Evolutionary conservation across 2,113 vertebrate species (phyloP).

Genomic region (Brachyhypopomus occidentalis): DNA sequence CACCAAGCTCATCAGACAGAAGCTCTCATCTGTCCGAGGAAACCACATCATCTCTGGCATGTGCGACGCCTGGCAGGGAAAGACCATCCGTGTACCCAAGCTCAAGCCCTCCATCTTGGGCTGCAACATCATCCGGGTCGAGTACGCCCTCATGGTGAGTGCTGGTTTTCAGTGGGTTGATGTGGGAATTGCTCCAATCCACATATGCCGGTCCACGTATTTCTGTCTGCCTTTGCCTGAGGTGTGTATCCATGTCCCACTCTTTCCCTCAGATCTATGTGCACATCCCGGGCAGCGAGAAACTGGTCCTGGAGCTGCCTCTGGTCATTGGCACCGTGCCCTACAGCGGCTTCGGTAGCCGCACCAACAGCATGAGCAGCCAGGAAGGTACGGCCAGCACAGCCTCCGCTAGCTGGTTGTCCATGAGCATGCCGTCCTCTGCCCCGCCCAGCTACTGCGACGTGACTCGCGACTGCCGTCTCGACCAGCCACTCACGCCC

Average conservation of each 20-base stretch:
- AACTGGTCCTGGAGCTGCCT: conserved; percentile 89
- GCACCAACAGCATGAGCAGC: conserved; percentile 90
- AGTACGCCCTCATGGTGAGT: conserved; percentile 92
- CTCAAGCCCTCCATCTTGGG: conserved; percentile 91
- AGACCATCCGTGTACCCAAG: conserved; percentile 87
- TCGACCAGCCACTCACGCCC: conserved; percentile 89
- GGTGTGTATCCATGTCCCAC: background rate
- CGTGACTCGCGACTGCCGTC: conserved; percentile 77
- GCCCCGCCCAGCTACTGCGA: conserved; percentile 88
- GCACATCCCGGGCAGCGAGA: conserved; percentile 96
- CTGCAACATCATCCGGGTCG: conserved; percentile 92
- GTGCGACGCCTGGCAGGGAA: conserved; percentile 90
- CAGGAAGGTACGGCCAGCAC: conserved; percentile 77
- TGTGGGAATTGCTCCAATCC: no score
- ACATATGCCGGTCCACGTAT: no score
- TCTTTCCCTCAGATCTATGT: conserved; percentile 81
- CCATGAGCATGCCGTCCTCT: conserved; percentile 79
- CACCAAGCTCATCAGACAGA: conserved; percentile 86
- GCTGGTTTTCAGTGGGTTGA: no score
- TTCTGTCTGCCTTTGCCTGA: no score
- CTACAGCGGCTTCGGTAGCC: conserved; percentile 81
- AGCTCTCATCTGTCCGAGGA: conserved; percentile 88
- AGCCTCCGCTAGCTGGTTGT: conserved; percentile 88
- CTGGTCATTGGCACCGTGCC: conserved; percentile 88
- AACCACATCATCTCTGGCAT: conserved; percentile 95